phyloP scores from a whole-genome alignment of 2,888 invertebrate genomes.

The Scaptomyza polygonia region DNA sequence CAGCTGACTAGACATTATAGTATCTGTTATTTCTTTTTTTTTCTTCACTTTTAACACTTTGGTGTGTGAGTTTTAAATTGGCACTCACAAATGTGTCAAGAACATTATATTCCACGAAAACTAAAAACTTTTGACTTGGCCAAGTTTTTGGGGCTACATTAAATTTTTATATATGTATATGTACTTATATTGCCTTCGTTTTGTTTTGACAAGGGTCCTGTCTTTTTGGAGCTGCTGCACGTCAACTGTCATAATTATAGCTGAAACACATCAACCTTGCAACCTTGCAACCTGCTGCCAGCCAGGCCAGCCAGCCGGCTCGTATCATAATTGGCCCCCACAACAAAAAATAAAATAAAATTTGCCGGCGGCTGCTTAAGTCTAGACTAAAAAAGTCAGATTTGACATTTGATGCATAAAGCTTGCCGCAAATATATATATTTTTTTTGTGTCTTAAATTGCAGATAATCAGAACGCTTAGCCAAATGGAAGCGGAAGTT shows the following conservation, averaged over 20 bases:
- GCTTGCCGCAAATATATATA: conserved; percentile 1
- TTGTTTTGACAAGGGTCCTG: conserved; percentile 69
- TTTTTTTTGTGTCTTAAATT: conserved; percentile 7
- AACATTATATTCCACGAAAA: conserved; percentile 67
- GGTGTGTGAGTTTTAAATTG: conserved; percentile 71
- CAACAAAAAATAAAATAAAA: conserved; percentile 31
- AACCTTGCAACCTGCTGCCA: conserved; percentile 25
- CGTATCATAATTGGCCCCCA: conserved; percentile 57
- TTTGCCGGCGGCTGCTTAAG: conserved; percentile 61
- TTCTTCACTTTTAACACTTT: conserved; percentile 8
- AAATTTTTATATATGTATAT: not conserved
- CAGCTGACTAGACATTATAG: conserved; percentile 31
- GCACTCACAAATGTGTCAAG: conserved; percentile 70
- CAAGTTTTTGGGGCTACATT: too few relatives aligned
- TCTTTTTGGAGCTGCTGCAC: conserved; percentile 37
- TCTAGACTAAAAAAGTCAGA: conserved; percentile 65
- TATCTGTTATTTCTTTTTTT: not conserved
- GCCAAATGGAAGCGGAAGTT: conserved; percentile 1
- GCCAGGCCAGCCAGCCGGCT: not conserved
- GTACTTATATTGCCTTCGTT: not conserved
- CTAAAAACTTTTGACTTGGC: conserved; percentile 37
- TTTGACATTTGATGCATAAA: conserved; percentile 71
- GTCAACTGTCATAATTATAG: conserved; percentile 77
- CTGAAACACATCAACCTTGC: conserved; percentile 19
- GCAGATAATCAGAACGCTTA: conserved; percentile 14